Evolutionary conservation across 2,888 invertebrate genomes (phyloP).

Genomic region (Lottia gigantea): DNA sequence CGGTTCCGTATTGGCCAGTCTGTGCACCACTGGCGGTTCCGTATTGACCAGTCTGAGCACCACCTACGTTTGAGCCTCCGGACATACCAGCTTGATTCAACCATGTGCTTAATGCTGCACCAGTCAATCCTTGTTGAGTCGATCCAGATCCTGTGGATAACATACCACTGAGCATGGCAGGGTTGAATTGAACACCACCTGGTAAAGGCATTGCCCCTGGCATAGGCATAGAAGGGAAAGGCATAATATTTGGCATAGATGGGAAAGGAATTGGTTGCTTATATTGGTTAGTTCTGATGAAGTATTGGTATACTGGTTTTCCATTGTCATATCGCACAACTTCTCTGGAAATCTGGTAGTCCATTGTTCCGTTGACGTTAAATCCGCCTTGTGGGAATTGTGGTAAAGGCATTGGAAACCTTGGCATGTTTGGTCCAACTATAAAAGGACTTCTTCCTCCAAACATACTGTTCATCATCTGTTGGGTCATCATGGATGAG

Average conservation of each 20-base stretch:
- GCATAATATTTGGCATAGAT: background rate
- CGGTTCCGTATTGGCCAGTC: too few relatives aligned
- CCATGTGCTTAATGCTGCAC: background rate
- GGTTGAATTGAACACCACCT: background rate
- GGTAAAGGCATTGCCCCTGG: background rate
- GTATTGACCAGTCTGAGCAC: too few relatives aligned
- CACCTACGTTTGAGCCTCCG: too few relatives aligned
- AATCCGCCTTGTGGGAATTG: background rate
- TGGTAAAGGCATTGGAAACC: background rate
- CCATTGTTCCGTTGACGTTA: background rate
- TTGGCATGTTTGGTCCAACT: background rate
- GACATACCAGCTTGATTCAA: background rate
- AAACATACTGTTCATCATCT: background rate
- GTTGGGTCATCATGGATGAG: background rate
- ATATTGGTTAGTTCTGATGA: background rate
- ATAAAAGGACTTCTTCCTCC: background rate
- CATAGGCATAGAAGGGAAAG: background rate
- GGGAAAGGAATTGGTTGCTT: background rate
- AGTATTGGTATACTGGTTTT: constrained; percentile 1
- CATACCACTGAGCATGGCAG: background rate
- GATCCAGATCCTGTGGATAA: background rate
- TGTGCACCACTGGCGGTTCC: too few relatives aligned
- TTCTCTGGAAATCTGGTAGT: background rate
- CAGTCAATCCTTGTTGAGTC: background rate
- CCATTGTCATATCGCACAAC: background rate